Evolutionary conservation across 2,888 invertebrate genomes (phyloP).

Genomic region (Sarcophaga carnaria): DNA sequence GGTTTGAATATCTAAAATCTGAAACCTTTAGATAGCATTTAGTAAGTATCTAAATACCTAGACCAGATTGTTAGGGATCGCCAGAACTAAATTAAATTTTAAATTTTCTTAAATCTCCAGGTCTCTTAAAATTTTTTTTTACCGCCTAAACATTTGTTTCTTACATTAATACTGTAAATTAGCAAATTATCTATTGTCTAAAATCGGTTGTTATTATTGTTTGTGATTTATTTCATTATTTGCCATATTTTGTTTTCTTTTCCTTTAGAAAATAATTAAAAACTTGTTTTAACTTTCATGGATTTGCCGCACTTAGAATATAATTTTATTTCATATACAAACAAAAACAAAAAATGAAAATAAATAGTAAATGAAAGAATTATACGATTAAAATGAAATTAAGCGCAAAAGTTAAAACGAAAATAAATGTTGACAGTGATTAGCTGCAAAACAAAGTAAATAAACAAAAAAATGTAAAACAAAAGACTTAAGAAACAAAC

Average conservation of each 20-base stretch:
- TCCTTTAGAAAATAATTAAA: not conserved
- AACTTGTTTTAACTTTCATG: not conserved
- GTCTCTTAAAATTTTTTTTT: no score
- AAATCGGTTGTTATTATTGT: slow-evolving; percentile 49
- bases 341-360: no score
- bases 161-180: no score
- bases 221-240: slow-evolving; percentile 49
- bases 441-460: not conserved
- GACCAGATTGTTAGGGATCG: no score
- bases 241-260: not conserved
- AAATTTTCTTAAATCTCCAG: no score
- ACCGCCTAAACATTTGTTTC: no score
- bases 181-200: not conserved
- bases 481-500: slow-evolving; percentile 61
- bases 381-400: slow-evolving; percentile 32
- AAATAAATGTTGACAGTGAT: slow-evolving; percentile 40
- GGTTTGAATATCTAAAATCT: no score
- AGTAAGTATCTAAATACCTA: no score
- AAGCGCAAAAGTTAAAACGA: slow-evolving; percentile 24
- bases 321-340: not conserved
- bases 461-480: slow-evolving; percentile 24
- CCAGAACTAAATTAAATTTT: no score
- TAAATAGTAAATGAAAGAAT: slow-evolving; percentile 18
- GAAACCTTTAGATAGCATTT: no score
- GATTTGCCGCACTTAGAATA: not conserved